Conservation (phyloP, 30 jellyfish, hydroid and myxozoan genomes). For the Cassiopea xamachana region DNA sequence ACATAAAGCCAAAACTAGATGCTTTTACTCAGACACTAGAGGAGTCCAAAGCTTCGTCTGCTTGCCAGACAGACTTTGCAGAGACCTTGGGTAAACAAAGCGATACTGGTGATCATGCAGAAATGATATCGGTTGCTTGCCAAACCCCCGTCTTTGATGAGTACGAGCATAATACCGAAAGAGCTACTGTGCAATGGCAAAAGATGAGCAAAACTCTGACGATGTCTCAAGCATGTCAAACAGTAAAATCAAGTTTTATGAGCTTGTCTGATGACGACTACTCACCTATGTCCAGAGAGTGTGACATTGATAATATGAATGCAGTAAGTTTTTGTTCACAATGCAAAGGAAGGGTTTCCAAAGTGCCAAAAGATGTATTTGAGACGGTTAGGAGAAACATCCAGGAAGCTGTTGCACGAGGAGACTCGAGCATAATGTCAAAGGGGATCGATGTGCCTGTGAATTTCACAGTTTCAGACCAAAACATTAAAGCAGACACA, state of each 20-base stretch:
- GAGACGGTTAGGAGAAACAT: slow-evolving; percentile 16
- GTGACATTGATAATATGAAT: not conserved
- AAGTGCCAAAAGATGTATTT: not conserved
- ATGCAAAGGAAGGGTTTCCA: slow-evolving; percentile 3
- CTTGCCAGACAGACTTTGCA: not conserved
- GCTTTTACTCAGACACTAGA: not conserved
- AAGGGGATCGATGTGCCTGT: not conserved
- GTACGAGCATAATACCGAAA: not conserved
- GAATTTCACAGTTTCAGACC: not conserved
- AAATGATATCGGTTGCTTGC: not conserved
- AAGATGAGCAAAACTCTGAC: not conserved
- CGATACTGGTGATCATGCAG: not conserved
- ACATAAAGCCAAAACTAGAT: not conserved
- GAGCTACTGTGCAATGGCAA: not conserved
- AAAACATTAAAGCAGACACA: not conserved
- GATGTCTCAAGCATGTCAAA: not conserved
- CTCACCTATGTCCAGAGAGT: not conserved
- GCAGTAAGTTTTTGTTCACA: not conserved
- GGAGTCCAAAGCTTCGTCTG: not conserved
- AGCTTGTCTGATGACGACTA: not conserved
- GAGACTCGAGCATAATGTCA: not conserved
- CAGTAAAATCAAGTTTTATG: not conserved
- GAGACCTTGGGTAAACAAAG: not conserved
- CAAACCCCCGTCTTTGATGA: not conserved
- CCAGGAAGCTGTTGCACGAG: not conserved